Evolutionary conservation across 2,797 vertebrate species (phyloP).

Genomic region (Odontamblyopus rebecca): DNA sequence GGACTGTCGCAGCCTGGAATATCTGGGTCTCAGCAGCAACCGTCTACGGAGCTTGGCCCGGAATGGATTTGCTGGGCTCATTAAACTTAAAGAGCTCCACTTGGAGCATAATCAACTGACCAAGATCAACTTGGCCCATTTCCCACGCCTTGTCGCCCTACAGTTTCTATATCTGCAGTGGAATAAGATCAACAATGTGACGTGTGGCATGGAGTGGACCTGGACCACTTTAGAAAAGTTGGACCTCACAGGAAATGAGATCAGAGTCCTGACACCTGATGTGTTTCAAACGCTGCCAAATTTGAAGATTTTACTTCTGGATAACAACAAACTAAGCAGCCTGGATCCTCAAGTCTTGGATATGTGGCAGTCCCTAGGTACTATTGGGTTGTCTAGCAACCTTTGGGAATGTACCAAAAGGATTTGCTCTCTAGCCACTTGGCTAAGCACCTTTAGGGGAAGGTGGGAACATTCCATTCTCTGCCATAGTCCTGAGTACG

Average conservation of each 20-base stretch:
- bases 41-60: conserved; percentile 95
- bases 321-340: conserved; percentile 96
- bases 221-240: conserved; percentile 97
- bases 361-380: conserved; percentile 89
- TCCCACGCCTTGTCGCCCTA: conserved; percentile 94
- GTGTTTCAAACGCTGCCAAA: conserved; percentile 97
- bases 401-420: conserved; percentile 97
- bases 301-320: conserved; percentile 94
- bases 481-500: conserved; percentile 94
- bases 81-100: conserved; percentile 97
- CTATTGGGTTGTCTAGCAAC: conserved; percentile 93
- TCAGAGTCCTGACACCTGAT: conserved; percentile 87
- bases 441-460: conserved; percentile 94
- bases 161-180: conserved; percentile 96
- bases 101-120: conserved; percentile 99
- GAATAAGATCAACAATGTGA: conserved; percentile 99
- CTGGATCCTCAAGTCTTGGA: conserved; percentile 88
- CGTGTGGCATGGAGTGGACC: conserved; percentile 97
- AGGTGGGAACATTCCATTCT: conserved; percentile 97
- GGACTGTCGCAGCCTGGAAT: conserved; percentile 98
- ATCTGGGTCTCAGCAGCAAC: conserved; percentile 96
- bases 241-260: conserved; percentile 95
- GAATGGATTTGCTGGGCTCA: conserved; percentile 97
- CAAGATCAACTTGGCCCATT: conserved; percentile 99
- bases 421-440: conserved; percentile 94